A percentile compares a stretch with the other conserved stretches of the same genome.
Evolutionary conservation across 2,888 invertebrate genomes (phyloP).

Genomic region (Spodoptera picta): DNA sequence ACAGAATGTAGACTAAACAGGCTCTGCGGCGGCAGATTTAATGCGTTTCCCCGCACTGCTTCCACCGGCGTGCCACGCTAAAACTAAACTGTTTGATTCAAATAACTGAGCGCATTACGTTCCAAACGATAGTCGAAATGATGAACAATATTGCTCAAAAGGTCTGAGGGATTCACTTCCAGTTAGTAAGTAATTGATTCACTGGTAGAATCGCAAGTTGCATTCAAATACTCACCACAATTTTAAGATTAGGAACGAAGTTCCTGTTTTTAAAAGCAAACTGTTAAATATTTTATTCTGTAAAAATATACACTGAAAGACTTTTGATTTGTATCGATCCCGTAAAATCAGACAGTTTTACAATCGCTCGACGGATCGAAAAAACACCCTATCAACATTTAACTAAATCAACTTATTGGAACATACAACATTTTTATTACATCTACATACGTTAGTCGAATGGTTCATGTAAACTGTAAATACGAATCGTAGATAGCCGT

Average conservation of each 20-base stretch:
- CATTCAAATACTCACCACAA: too few relatives aligned
- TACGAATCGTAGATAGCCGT: slow-evolving; percentile 17
- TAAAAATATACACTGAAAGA: slow-evolving; percentile 8
- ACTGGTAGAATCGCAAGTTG: too few relatives aligned
- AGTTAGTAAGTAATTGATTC: too few relatives aligned
- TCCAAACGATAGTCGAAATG: slow-evolving; percentile 13
- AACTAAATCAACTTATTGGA: slow-evolving; percentile 21
- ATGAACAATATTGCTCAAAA: slow-evolving; percentile 10
- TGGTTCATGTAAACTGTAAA: slow-evolving; percentile 31
- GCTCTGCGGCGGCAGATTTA: slow-evolving; percentile 66
- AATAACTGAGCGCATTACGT: slow-evolving; percentile 31
- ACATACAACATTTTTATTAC: slow-evolving; percentile 26
- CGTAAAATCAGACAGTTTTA: slow-evolving; percentile 36
- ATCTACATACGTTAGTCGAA: slow-evolving; percentile 6
- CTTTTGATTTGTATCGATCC: slow-evolving; percentile 10
- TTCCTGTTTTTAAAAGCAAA: too few relatives aligned
- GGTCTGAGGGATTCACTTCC: too few relatives aligned
- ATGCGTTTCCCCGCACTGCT: slow-evolving; percentile 63
- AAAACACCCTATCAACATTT: slow-evolving; percentile 31
- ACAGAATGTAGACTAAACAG: slow-evolving; percentile 80
- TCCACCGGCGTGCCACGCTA: slow-evolving; percentile 39
- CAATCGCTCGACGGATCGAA: slow-evolving; percentile 17
- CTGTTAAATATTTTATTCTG: background rate
- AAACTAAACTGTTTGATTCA: slow-evolving; percentile 44
- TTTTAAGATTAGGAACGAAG: too few relatives aligned